Conservation (phyloP, 1,140 invertebrate genomes). For the Cydia amplana region DNA sequence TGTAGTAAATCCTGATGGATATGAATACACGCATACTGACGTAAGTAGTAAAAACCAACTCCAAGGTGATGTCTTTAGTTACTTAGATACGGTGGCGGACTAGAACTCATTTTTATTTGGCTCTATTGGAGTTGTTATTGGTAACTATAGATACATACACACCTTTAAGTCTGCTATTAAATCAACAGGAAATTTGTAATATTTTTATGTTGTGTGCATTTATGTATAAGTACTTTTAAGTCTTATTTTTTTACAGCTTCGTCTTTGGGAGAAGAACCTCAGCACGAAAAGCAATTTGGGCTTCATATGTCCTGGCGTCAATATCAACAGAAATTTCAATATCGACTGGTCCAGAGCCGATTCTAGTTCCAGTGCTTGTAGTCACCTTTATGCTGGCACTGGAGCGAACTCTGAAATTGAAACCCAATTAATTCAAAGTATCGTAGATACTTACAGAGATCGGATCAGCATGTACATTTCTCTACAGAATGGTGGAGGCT, state of each 20-base stretch:
- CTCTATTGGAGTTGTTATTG: too few species aligned
- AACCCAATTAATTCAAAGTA: constrained; percentile 43
- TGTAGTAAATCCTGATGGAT: constrained; percentile 89
- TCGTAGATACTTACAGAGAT: constrained; percentile 47
- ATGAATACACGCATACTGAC: constrained; percentile 83
- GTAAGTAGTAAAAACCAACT: constrained; percentile 61
- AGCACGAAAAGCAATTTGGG: constrained; percentile 54
- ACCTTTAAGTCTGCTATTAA: too few species aligned
- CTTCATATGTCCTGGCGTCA: constrained; percentile 62
- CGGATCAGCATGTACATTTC: constrained; percentile 57
- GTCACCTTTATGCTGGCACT: constrained; percentile 55
- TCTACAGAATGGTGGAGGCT: constrained; percentile 60
- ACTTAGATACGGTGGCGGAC: too few species aligned
- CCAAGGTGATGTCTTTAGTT: too few species aligned
- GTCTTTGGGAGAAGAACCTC: constrained; percentile 58
- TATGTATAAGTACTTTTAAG: not conserved
- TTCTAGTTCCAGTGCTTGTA: constrained; percentile 65
- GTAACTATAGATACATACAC: too few species aligned
- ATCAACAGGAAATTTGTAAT: too few species aligned
- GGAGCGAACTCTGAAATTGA: constrained; percentile 61
- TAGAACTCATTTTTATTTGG: too few species aligned
- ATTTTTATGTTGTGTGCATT: too few species aligned
- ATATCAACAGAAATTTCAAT: constrained; percentile 66
- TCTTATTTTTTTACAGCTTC: constrained; percentile 48
- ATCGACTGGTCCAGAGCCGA: constrained; percentile 57